Conservation (phyloP, 2,888 invertebrate genomes). For the Epinotia ramella region DNA sequence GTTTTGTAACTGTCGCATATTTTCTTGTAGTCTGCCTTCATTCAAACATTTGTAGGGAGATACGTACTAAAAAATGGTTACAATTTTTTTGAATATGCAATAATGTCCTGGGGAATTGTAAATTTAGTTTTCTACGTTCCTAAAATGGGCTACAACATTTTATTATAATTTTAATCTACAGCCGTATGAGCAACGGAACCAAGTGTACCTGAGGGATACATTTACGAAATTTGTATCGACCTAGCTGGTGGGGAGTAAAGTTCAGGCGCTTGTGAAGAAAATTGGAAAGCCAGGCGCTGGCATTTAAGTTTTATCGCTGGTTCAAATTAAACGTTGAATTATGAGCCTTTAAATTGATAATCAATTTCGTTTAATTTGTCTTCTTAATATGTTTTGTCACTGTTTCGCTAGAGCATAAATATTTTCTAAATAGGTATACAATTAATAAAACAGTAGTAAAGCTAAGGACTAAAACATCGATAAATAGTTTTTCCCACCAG, state of each 20-base stretch:
- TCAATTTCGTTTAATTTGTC: no score
- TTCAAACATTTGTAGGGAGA: no score
- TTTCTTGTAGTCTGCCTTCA: no score
- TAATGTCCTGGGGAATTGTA: slow-evolving; percentile 22
- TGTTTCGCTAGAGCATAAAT: no score
- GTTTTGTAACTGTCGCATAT: no score
- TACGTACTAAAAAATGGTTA: no score
- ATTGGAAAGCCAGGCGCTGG: slow-evolving; percentile 2
- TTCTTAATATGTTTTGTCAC: no score
- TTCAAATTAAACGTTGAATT: not conserved
- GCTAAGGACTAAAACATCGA: no score
- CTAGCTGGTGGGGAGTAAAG: slow-evolving; percentile 12
- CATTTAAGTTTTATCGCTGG: slow-evolving; percentile 1
- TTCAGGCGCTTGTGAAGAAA: slow-evolving; percentile 20
- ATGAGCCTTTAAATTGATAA: no score
- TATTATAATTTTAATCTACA: slow-evolving; percentile 46
- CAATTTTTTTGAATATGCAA: not conserved
- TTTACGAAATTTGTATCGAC: slow-evolving; percentile 43
- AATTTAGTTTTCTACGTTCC: slow-evolving; percentile 33
- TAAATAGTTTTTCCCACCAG: slow-evolving; percentile 49
- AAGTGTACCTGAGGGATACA: slow-evolving; percentile 44
- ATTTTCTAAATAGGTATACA: no score
- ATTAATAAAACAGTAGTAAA: no score
- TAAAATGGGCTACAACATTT: slow-evolving; percentile 39
- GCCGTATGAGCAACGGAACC: slow-evolving; percentile 33